Evolutionary conservation across 2,888 invertebrate species (phyloP).

Genomic region (Prosapia bicincta): DNA sequence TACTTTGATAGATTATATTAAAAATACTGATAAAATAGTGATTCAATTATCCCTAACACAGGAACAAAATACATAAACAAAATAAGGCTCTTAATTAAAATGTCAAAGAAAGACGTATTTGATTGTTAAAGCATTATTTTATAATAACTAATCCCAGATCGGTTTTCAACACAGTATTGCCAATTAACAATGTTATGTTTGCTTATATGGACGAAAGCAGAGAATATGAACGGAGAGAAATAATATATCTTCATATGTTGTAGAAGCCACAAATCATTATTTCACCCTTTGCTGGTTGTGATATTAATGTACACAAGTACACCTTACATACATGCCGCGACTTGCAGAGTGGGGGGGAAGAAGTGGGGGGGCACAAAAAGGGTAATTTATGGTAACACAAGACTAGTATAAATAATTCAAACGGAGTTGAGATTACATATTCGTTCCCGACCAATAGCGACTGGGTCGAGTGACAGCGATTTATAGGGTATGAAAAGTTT

Average conservation of each 20-base stretch:
- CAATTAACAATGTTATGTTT: too few relatives aligned
- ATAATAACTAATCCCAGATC: too few relatives aligned
- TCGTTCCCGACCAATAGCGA: slow-evolving; percentile 24
- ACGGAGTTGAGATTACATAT: slow-evolving; percentile 25
- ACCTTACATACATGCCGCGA: not conserved
- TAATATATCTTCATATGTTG: not conserved
- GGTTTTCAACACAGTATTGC: too few relatives aligned
- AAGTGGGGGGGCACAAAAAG: slow-evolving; percentile 5
- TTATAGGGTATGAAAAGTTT: slow-evolving; percentile 36
- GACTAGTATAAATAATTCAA: slow-evolving; percentile 34
- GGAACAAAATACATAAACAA: too few relatives aligned
- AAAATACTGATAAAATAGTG: too few relatives aligned
- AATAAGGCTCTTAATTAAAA: too few relatives aligned
- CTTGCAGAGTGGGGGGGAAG: not conserved
- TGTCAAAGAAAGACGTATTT: too few relatives aligned
- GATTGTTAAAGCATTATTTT: too few relatives aligned
- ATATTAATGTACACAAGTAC: not conserved
- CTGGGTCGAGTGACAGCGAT: slow-evolving; percentile 15
- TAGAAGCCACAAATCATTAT: not conserved
- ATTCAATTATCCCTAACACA: too few relatives aligned
- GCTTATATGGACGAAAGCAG: too few relatives aligned
- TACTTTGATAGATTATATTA: too few relatives aligned
- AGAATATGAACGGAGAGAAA: too few relatives aligned
- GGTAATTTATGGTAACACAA: slow-evolving; percentile 32
- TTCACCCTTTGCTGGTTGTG: not conserved